Evolutionary conservation across 2,888 invertebrate species (phyloP).

Genomic region (Agrochola litura): DNA sequence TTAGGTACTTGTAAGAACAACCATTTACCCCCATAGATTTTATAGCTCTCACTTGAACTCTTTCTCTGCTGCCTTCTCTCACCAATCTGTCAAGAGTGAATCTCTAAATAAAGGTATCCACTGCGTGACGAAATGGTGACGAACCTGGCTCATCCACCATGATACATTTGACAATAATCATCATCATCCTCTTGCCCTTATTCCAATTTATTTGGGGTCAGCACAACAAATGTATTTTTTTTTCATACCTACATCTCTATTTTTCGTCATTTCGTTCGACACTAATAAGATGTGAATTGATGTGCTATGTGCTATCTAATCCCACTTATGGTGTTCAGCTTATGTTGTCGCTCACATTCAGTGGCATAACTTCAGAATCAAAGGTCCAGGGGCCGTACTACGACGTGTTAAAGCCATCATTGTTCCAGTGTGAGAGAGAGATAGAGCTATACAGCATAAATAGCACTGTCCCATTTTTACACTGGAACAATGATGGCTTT

Average conservation of each 20-base stretch:
- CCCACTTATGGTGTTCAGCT: background rate
- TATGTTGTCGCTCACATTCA: background rate
- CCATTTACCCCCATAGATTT: background rate
- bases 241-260: background rate
- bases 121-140: too few relatives aligned
- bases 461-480: too few relatives aligned
- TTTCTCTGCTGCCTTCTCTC: background rate
- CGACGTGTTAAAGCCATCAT: too few relatives aligned
- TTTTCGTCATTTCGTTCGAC: background rate
- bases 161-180: background rate
- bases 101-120: background rate
- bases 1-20: background rate
- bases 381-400: too few relatives aligned
- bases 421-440: too few relatives aligned
- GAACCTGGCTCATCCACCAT: background rate
- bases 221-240: too few relatives aligned
- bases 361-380: too few relatives aligned
- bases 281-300: background rate
- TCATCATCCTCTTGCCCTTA: background rate
- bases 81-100: background rate
- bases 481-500: too few relatives aligned
- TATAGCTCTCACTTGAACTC: background rate
- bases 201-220: background rate
- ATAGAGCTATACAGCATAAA: too few relatives aligned
- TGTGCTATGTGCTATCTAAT: background rate